Evolutionary conservation across 92 coral and sea anemone genomes (phyloP), one percentile per base, ranked within the genome.

Genomic region (Nematostella vectensis): DNA sequence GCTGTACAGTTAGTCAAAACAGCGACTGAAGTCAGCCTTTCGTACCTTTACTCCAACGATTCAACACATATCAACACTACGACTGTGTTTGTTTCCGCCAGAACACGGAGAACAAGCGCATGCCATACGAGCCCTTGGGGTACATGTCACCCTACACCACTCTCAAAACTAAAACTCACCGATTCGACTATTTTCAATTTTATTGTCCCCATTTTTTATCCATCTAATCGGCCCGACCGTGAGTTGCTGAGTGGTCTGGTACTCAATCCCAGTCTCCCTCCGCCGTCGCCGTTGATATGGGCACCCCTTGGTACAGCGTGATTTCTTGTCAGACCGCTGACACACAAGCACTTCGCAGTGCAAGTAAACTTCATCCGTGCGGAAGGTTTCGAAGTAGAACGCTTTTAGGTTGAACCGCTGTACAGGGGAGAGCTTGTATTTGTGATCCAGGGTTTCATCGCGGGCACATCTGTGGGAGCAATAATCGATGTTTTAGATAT

Each of bases 271-370:
- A 6, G 51, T 11, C 4, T 45, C 11, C 51, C 4, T 22, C 18
- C 51, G 9, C 23, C 21, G 9, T 19, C 51, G 12, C 51, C 51
- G 12, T 6, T 22, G 4, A 19, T 45, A 65, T 15, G 44, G 57
- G 24, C 80, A 79, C 48, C 86, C 86, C 56, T 67, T 49, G 19
- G 57, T 63, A 39, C 86, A 79, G 29, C 71, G 70, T 1, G 86
- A 72, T 19, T 72, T 56, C 48, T 31, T 47, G n/a, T 79, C 80
- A 16, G 59, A 50, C 15, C 54, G 51, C 31, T 73, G 83, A 48
- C 94, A 85, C 17, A 85, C 94, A 18, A 71, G 55, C 42, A 85
- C 67, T 47, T 62, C 61, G 17, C 94, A 85, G 58, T 85, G 94
- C 6, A 85, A 43, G 57, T 70, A 78, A 4, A 85, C 71, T 50